Evolutionary conservation across 2,113 vertebrate species (phyloP).

Genomic region (Gallinago paraguaiae): DNA sequence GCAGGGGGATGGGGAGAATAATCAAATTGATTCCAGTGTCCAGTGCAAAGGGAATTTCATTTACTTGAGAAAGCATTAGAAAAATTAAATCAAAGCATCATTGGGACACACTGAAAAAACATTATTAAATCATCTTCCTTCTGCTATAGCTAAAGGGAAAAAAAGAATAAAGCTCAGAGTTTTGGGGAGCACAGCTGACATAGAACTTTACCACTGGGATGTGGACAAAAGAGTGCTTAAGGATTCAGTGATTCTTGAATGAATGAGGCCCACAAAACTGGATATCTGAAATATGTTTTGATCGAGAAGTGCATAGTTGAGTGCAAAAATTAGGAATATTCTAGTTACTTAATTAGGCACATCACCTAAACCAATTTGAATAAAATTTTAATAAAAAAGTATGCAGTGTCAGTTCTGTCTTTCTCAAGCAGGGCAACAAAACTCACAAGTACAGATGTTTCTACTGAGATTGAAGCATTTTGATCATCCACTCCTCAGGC

Average conservation of each 20-base stretch:
- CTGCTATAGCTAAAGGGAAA: background rate
- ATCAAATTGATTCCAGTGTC: background rate
- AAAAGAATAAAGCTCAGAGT: background rate
- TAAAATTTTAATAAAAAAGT: background rate
- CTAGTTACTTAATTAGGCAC: accelerated
- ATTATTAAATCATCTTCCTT: background rate
- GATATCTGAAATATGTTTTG: background rate
- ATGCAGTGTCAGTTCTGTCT: background rate
- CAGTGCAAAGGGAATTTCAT: background rate
- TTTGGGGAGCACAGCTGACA: background rate
- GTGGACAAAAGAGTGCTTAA: background rate
- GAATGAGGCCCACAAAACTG: background rate
- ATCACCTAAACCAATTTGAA: too few relatives aligned
- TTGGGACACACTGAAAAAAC: background rate
- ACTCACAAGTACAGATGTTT: background rate
- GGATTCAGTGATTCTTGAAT: background rate
- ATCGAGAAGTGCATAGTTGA: background rate
- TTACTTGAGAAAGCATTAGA: background rate
- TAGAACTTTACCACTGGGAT: background rate
- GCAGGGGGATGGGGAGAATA: background rate
- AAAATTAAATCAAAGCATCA: background rate
- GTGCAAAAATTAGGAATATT: background rate
- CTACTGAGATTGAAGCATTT: background rate
- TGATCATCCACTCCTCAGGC: background rate
- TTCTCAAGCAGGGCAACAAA: background rate